phyloP scores from a whole-genome alignment of 1,140 invertebrate genomes.

The Ptiloglossa arizonensis region DNA sequence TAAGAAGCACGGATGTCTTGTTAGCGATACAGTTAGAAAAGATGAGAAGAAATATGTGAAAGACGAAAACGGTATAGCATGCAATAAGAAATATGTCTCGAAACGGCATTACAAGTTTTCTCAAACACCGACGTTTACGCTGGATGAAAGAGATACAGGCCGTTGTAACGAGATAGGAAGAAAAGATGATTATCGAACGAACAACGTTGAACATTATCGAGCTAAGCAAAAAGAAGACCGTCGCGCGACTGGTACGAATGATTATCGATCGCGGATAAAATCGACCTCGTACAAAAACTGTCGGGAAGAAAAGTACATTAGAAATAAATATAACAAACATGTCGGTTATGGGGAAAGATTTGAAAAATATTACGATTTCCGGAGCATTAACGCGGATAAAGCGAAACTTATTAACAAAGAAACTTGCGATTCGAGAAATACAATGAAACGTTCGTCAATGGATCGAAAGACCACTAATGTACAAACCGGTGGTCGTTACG shows the following conservation, averaged over 20 bases:
- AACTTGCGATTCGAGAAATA: background rate
- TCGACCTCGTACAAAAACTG: background rate
- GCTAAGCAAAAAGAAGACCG: background rate
- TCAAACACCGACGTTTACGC: background rate
- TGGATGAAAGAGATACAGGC: background rate
- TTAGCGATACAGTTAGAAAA: background rate
- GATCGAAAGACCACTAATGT: background rate
- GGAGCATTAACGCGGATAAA: background rate
- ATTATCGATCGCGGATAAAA: background rate
- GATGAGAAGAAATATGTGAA: background rate
- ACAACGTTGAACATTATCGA: background rate
- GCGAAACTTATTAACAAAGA: background rate
- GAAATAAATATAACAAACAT: background rate
- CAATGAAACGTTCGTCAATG: background rate
- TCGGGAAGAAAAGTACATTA: background rate
- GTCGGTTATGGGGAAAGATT: background rate
- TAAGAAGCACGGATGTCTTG: background rate
- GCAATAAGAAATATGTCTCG: background rate
- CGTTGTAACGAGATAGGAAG: background rate
- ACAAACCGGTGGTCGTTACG: background rate
- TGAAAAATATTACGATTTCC: conserved; percentile 3
- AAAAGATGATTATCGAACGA: background rate
- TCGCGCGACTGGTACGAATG: background rate
- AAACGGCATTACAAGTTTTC: background rate
- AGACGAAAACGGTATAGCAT: background rate